Evolutionary conservation across 2,888 invertebrate genomes (phyloP).

Genomic region (Heliothis peltigera): DNA sequence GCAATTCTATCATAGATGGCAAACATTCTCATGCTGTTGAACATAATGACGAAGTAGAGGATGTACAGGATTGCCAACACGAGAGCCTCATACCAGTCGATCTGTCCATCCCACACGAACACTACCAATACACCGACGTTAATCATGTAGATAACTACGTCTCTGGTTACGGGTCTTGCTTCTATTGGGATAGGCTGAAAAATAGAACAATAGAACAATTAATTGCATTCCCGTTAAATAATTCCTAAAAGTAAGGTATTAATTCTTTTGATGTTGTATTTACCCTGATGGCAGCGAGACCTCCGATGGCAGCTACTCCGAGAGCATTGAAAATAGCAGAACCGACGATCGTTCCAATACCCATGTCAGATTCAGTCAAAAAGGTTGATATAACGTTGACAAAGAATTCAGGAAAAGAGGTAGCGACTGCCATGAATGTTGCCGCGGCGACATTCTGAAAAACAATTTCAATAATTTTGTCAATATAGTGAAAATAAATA

Average conservation of each 20-base stretch:
- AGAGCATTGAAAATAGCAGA: constrained; percentile 96
- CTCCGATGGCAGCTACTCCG: constrained; percentile 95
- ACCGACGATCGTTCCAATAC: constrained; percentile 96
- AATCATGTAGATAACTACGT: constrained; percentile 93
- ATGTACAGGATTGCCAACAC: constrained; percentile 93
- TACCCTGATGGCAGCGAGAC: constrained; percentile 93
- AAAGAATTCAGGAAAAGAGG: constrained; percentile 98
- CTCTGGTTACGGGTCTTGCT: constrained; percentile 95
- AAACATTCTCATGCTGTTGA: constrained; percentile 90
- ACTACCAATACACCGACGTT: constrained; percentile 92
- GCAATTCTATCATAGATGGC: constrained; percentile 67
- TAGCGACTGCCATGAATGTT: constrained; percentile 98
- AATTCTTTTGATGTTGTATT: constrained; percentile 24
- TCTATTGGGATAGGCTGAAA: constrained; percentile 93
- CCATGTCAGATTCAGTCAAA: constrained; percentile 95
- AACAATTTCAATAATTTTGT: too few species aligned
- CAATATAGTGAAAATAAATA: too few species aligned
- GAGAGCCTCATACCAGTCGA: constrained; percentile 95
- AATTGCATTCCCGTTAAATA: too few species aligned
- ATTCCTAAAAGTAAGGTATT: not conserved
- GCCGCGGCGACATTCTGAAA: constrained; percentile 97
- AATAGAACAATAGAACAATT: not conserved
- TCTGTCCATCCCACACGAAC: constrained; percentile 94
- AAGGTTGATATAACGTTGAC: constrained; percentile 97
- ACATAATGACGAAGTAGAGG: constrained; percentile 93